Evolutionary conservation across 30 jellyfish, hydroid and myxozoan genomes (phyloP).

Genomic region (Hydractinia echinata): DNA sequence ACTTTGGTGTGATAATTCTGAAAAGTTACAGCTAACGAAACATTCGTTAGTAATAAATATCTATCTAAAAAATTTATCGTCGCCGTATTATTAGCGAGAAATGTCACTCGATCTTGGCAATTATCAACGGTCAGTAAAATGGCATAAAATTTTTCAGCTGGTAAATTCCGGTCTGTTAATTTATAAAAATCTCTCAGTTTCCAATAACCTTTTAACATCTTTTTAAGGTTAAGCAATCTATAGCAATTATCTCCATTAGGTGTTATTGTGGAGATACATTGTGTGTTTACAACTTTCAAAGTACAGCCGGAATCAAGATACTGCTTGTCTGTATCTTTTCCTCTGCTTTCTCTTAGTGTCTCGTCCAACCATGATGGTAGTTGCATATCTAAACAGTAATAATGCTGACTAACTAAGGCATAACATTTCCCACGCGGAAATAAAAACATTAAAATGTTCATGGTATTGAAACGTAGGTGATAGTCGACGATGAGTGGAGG

Average conservation of each 20-base stretch:
- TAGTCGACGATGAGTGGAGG: no score
- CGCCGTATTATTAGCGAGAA: constrained; percentile 10
- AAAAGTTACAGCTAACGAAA: background rate
- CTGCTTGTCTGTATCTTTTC: constrained; percentile 10
- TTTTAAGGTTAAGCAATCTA: constrained; percentile 12
- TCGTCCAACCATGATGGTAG: constrained; percentile 23
- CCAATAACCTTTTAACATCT: constrained; percentile 15
- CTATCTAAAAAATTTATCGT: constrained; percentile 13
- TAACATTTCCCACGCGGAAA: no score
- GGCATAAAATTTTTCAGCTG: constrained; percentile 20
- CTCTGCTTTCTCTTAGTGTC: constrained; percentile 6
- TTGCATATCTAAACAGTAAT: constrained; percentile 18
- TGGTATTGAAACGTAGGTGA: no score
- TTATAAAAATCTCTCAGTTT: constrained; percentile 15
- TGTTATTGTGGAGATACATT: constrained; percentile 13
- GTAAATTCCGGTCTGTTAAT: constrained; percentile 17
- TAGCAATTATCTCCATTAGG: constrained; percentile 19
- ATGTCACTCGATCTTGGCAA: constrained; percentile 5
- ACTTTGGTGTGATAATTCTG: constrained; percentile 4
- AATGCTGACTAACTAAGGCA: background rate
- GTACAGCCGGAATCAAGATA: constrained; percentile 18
- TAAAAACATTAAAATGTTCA: no score
- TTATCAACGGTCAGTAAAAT: constrained; percentile 5
- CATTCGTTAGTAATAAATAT: constrained; percentile 11
- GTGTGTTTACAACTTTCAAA: background rate